Conservation (phyloP, 2,113 vertebrate species). For the Acanthisitta chloris region DNA sequence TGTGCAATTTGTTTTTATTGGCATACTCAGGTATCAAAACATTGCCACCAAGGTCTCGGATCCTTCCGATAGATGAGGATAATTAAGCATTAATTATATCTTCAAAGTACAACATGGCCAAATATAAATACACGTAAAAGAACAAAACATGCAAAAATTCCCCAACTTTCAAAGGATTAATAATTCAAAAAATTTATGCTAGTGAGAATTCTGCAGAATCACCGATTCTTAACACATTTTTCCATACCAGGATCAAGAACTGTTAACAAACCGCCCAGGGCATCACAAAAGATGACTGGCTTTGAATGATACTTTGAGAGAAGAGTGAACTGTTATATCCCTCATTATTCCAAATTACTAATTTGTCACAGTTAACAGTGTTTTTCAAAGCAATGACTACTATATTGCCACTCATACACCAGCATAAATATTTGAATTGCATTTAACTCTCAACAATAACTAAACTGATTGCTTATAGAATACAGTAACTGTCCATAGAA, state of each 20-base stretch:
- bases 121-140: conserved; percentile 64
- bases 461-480: not conserved
- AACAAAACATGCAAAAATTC: conserved; percentile 67
- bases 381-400: not conserved
- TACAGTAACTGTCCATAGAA: not conserved
- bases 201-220: not conserved
- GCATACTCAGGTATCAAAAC: conserved; percentile 54
- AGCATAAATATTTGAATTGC: not conserved
- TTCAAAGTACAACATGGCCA: conserved; percentile 9
- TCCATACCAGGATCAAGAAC: not conserved
- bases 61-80: conserved; percentile 2
- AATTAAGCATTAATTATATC: not conserved
- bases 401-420: not conserved
- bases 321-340: not conserved
- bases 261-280: not conserved
- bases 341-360: not conserved
- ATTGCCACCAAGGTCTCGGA: conserved; percentile 31
- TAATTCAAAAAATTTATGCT: not conserved
- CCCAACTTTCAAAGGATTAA: conserved; percentile 21
- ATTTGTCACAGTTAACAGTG: not conserved
- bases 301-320: not conserved
- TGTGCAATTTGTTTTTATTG: conserved; percentile 65
- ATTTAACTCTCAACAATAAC: conserved; percentile 17
- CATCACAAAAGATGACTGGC: not conserved
- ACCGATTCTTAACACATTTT: not conserved